Evolutionary conservation across 1,140 invertebrate species (phyloP), one percentile per base, ranked within the genome.

Genomic region (Calosoma granatense): DNA sequence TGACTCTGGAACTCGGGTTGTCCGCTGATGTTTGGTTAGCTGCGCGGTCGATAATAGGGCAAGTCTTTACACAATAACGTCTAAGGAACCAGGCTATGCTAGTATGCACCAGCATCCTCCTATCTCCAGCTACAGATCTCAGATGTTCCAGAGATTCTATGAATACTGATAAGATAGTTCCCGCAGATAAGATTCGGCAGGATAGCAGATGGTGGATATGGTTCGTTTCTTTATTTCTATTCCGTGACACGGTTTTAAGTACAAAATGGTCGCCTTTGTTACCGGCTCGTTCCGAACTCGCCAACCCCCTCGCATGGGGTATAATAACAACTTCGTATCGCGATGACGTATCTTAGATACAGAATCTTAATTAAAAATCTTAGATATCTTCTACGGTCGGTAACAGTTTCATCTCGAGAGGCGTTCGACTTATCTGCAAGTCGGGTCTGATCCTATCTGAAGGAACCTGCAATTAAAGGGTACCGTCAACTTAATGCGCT

Each of bases 361-460:
- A 47, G 41, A 6, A 47, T 47, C 41, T 47, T 47, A 47, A 47
- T 47, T 47, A 47, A 47, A 47, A 47, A 47, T 47, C 41, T 47
- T 47, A 17, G 41, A 17, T 47, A 47, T 47, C 41, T 17, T 47
- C 15, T 47, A 47, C 41, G 17, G 17, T 36, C 6, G 41, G 15
- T 47, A 47, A 47, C 41, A 47, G 15, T 47, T 36, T 36, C 26
- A 36, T 36, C n/a, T 36, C 6, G 26, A 9, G 26, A 36, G 6
- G 6, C 26, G 26, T 36, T 36, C n/a, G n/a, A 6, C 26, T 36
- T 36, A 36, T 36, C 26, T 36, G n/a, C 6, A 6, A n/a, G 26
- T 36, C 26, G 26, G 26, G 26, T 36, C 26, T 36, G 26, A 36
- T 36, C 6, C 26, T 36, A 36, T 36, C 26, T 36, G 6, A 36